phyloP scores from a whole-genome alignment of 2,888 invertebrate genomes.

The Molanna angustata region DNA sequence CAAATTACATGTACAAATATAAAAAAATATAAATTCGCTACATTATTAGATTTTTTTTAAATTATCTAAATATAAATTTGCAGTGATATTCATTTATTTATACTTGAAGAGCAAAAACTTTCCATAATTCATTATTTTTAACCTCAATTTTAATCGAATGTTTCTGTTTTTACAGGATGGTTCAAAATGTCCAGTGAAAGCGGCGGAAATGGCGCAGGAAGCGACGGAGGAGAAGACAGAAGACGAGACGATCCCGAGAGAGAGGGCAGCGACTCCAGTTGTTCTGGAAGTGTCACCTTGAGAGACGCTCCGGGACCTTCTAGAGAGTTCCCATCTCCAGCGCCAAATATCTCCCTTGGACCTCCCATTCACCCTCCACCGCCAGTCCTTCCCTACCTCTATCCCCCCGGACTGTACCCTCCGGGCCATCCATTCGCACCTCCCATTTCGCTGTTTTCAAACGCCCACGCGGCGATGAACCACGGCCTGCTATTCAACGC shows the following conservation, averaged over 20 bases:
- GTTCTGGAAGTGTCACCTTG: slow-evolving; percentile 60
- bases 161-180: slow-evolving; percentile 56
- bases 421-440: slow-evolving; percentile 66
- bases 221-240: slow-evolving; percentile 48
- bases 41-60: no score
- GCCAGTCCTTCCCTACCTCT: slow-evolving; percentile 86
- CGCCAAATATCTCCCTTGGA: slow-evolving; percentile 91
- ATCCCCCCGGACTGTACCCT: slow-evolving; percentile 85
- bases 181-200: slow-evolving; percentile 56
- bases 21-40: no score
- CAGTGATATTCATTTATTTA: no score
- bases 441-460: slow-evolving; percentile 59
- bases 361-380: slow-evolving; percentile 91
- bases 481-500: slow-evolving; percentile 86
- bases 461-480: slow-evolving; percentile 66
- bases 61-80: no score
- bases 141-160: no score
- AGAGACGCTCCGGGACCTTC: slow-evolving; percentile 58
- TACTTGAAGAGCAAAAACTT: no score
- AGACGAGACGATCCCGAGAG: slow-evolving; percentile 63
- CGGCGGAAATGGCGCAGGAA: slow-evolving; percentile 54
- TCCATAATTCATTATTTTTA: no score
- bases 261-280: slow-evolving; percentile 70
- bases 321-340: slow-evolving; percentile 62
- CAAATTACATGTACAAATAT: no score